phyloP scores from a whole-genome alignment of 1,140 invertebrate genomes.

The Brachionus asplanchnoidis region DNA sequence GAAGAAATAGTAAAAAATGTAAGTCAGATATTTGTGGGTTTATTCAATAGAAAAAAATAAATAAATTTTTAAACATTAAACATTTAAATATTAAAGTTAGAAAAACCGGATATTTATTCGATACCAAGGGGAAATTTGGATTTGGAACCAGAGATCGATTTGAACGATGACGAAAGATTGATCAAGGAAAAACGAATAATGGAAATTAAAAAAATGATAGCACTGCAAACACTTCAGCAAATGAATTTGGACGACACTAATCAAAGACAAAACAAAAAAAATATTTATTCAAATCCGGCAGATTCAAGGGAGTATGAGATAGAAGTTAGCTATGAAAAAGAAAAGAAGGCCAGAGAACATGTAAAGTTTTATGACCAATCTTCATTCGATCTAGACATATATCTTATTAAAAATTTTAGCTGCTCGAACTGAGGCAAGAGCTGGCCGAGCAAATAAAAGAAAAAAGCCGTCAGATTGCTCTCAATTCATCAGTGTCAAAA shows the following conservation, averaged over 20 bases:
- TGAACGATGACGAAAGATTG: constrained; percentile 20
- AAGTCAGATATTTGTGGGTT: neutral
- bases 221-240: constrained; percentile 30
- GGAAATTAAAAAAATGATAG: constrained; percentile 41
- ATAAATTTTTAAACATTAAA: neutral
- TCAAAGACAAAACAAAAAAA: neutral
- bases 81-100: too few relatives aligned
- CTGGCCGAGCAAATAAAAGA: constrained; percentile 40
- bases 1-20: constrained; percentile 39
- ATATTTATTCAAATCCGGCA: neutral
- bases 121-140: constrained; percentile 31
- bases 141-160: constrained; percentile 28
- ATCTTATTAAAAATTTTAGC: constrained; percentile 19
- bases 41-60: neutral
- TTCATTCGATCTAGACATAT: neutral
- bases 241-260: constrained; percentile 20
- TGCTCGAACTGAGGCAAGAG: constrained; percentile 31
- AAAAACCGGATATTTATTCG: constrained; percentile 1
- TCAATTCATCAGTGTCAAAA: neutral
- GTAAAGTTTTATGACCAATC: constrained; percentile 2
- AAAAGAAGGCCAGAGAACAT: constrained; percentile 36
- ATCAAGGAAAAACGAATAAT: constrained; percentile 24
- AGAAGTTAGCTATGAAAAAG: constrained; percentile 25
- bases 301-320: neutral
- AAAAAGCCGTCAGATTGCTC: neutral